Evolutionary conservation across 35 echinoderm and acorn worm genomes (phyloP), one percentile per base, ranked within the genome.

Genomic region (Holothuria glaberrima): DNA sequence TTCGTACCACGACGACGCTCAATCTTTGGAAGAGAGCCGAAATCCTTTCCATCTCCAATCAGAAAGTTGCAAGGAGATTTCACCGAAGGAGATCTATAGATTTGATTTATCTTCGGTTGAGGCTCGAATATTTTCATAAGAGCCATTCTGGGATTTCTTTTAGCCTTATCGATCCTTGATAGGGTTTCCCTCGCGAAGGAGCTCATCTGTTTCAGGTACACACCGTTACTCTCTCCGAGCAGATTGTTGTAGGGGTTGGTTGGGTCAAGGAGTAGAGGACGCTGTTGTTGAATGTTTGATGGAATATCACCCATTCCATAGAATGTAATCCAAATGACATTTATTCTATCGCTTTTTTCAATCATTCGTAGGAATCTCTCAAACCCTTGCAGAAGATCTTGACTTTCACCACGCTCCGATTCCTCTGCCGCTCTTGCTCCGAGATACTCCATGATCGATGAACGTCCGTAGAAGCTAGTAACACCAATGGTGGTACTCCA

Each of bases 191-290:
- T 87, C 0, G 84, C 84, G 44, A 68, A 87, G 10, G 17, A 18
- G 30, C 31, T 50, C 85, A 87, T 87, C 29, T 67, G 0, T 29
- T 34, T 36, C 5, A 87, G 9, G 65, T 69, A 41, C 0, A 45
- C 38, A 28, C 22, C 85, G 41, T 25, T 16, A 12, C 17, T 17
- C 44, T 33, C 60, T 71, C 36, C 32, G 27, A 87, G 36, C 20
- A 87, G 9, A 41, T 87, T 87, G 30, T 87, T 87, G 63, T 87
- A 87, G 6, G 85, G 85, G 30, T 87, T 87, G 6, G 85, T 87
- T 21, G 85, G 85, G 33, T 87, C 85, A 9, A 87, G 35, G 14
- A 87, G 65, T 3, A 87, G 65, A 14, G 85, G 85, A 9, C 32
- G 31, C 22, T 84, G 54, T 0, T 19, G 56, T 61, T 35, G 56